Percentiles rank a stretch among this genome's conserved stretches.
These are phyloP conservation scores for Sander lucioperca DNA, from an alignment of 2,113 vertebrate species.

Conservation along the genomic window DNA sequence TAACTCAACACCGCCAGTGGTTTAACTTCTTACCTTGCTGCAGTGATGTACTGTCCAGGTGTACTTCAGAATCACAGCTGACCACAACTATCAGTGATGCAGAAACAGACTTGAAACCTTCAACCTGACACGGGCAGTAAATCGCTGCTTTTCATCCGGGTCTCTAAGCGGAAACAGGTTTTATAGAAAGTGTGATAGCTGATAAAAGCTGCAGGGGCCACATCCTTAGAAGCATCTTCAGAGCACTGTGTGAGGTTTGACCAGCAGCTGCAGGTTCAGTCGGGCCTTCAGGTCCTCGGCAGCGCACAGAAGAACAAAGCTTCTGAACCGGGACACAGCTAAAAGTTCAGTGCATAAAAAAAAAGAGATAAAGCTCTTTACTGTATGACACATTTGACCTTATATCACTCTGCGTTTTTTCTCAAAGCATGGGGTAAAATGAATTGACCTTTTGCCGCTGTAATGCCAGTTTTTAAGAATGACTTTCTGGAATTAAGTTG, in stretches of 20 bases:
- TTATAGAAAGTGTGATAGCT: not conserved
- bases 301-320: not conserved
- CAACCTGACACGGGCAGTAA: not conserved
- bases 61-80: not conserved
- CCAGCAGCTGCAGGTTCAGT: not conserved
- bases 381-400: not conserved
- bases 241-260: not conserved
- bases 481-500: not conserved
- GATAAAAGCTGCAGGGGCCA: not conserved
- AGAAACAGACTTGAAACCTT: not conserved
- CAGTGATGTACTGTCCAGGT: not conserved
- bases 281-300: constrained; percentile 3
- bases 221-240: not conserved
- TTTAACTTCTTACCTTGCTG: not conserved
- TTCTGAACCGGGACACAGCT: constrained; percentile 3
- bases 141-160: not conserved
- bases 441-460: not conserved
- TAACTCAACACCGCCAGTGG: not conserved
- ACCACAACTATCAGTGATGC: not conserved
- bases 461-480: not conserved
- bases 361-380: not conserved
- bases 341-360: not conserved
- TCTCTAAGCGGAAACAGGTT: constrained; percentile 13
- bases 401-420: not conserved
- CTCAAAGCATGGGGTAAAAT: not conserved